Evolutionary conservation across 2,797 vertebrate genomes (phyloP), one percentile per base, ranked within the genome.

Genomic region (Lepilemur ruficaudatus): DNA sequence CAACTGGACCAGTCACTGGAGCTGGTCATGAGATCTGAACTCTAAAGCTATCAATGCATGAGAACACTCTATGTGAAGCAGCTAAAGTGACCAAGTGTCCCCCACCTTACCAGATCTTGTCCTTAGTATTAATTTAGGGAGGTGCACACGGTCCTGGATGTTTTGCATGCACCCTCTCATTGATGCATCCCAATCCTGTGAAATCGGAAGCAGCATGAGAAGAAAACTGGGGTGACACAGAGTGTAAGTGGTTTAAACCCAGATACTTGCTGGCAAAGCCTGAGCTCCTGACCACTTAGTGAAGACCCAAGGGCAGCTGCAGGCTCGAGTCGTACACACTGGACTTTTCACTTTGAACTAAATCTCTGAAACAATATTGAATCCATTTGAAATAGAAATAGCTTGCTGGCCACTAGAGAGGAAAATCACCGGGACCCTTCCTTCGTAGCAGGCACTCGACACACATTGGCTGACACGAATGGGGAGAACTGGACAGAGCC

Each of bases 101-200:
- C 81, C 72, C 92, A 80, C 91, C 63, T 91, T 55, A 23, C 35
- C 46, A 17, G 52, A 75, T 35, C 52, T 93, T 65, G 65, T 92
- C 86, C 23, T 92, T 67, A 52, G 55, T 82, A 92, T 83, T 59
- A 43, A 76, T 55, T 91, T 89, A 69, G 96, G 48, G 78, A 92
- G 78, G 52, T 6, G 46, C 14, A 6, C 17, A 25, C 13, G 23
- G 70, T 80, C 41, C 46, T 75, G n/a, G 30, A 30, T 55, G 61
- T 52, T 80, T 79, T 43, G 13, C 1, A 5, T 2, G 6, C 41
- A 23, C 55, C 7, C 15, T 80, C 59, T 86, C 35, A 7, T 30
- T 61, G 38, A 7, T 38, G 28, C 11, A 7, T 81, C 55, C 12
- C 38, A 67, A 14, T 57, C 25, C 69, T 25, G n/a, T 17, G 43